Percentiles rank a stretch among this genome's conserved stretches.
These are phyloP conservation scores for Drosophila bipectinata DNA, from an alignment of 1,140 invertebrate species.

Conservation along the genomic window DNA sequence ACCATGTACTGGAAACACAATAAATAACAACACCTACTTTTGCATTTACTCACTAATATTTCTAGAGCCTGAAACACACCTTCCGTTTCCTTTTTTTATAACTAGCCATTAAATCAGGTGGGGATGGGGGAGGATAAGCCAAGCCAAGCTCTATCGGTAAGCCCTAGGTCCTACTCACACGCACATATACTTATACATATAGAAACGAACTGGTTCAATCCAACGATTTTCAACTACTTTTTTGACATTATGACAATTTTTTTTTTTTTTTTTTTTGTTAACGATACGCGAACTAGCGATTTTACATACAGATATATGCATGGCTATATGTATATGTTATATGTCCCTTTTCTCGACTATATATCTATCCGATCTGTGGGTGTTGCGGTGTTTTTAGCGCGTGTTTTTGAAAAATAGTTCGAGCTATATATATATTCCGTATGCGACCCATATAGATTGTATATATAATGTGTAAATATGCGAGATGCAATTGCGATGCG, in stretches of 20 bases:
- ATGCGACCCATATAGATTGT: slow-evolving; percentile 13
- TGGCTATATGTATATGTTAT: slow-evolving; percentile 6
- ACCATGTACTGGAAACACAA: slow-evolving; percentile 9
- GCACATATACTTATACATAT: slow-evolving; percentile 46
- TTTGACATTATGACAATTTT: slow-evolving; percentile 35
- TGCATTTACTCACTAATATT: slow-evolving; percentile 14
- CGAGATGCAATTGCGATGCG: slow-evolving; percentile 58
- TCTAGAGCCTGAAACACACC: background rate
- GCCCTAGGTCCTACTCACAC: slow-evolving; percentile 40
- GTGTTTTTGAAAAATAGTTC: slow-evolving; percentile 36
- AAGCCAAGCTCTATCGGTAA: slow-evolving; percentile 39
- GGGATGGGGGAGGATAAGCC: slow-evolving; percentile 7
- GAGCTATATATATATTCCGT: slow-evolving; percentile 41
- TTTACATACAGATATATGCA: slow-evolving; percentile 43
- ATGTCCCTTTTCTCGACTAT: slow-evolving; percentile 1
- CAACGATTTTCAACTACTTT: slow-evolving; percentile 55
- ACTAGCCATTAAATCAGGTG: slow-evolving; percentile 23
- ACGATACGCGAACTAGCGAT: slow-evolving; percentile 31
- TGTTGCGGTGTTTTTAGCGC: slow-evolving; percentile 12
- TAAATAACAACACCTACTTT: slow-evolving; percentile 38
- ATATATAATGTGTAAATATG: slow-evolving; percentile 66
- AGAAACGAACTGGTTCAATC: slow-evolving; percentile 36
- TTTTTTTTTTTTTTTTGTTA: background rate
- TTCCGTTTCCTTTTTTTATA: background rate
- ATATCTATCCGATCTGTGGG: slow-evolving; percentile 27